A percentile compares a stretch with the other conserved stretches of the same genome.
Evolutionary conservation across 2,113 vertebrate genomes (phyloP).

Genomic region (Sitta europaea): DNA sequence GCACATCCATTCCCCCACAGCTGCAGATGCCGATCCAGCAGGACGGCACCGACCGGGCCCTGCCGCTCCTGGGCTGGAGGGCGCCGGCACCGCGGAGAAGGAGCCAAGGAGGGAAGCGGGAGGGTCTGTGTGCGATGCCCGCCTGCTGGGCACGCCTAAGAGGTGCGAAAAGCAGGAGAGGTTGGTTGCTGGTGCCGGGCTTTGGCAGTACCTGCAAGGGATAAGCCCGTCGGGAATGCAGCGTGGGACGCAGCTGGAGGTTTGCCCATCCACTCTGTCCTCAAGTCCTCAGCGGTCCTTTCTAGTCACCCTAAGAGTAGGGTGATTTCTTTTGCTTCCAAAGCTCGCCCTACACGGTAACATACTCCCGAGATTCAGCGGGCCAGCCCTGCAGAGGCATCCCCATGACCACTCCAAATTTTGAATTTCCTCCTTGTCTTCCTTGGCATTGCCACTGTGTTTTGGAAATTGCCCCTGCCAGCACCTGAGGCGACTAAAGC

Average conservation of each 20-base stretch:
- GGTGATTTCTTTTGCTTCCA: not conserved
- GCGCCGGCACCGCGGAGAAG: not conserved
- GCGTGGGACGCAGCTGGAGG: rapidly evolving
- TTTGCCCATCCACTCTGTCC: rapidly evolving
- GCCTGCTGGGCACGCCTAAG: not conserved
- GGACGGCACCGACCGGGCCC: not conserved
- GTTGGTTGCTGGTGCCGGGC: not conserved
- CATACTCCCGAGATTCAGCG: not conserved
- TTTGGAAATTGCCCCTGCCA: not conserved
- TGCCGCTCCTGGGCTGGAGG: not conserved
- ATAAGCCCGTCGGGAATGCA: rapidly evolving
- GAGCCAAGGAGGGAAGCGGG: not conserved
- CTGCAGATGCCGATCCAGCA: not conserved
- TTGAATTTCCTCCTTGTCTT: not conserved
- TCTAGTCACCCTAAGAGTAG: not conserved
- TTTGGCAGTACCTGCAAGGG: not conserved
- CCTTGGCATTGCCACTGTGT: not conserved
- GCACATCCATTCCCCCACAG: slow-evolving; percentile 55
- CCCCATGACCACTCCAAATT: not conserved
- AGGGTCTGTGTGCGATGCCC: not conserved
- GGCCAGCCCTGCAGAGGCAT: not conserved
- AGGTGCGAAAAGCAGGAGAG: not conserved
- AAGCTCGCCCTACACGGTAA: not conserved
- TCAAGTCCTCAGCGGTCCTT: rapidly evolving
- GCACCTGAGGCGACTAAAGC: not conserved